Evolutionary conservation across 2,113 vertebrate species (phyloP), one percentile per base, ranked within the genome.

Genomic region (Crotalus horridus): DNA sequence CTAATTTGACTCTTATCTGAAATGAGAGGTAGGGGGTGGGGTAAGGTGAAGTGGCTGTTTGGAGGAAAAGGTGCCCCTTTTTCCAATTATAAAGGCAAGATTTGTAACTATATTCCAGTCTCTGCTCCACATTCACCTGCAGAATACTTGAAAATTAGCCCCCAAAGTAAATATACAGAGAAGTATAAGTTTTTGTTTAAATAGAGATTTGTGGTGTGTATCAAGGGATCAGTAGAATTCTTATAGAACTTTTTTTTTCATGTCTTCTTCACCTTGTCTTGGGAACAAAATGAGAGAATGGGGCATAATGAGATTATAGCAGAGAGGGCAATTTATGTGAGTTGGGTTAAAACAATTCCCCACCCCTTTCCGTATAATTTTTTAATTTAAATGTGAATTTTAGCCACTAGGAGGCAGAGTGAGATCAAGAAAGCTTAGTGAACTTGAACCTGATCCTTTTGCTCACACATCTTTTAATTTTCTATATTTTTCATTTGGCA

Each of bases 321-420:
- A 33, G 54, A 74, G 89, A 86, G 55, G 4, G 69, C 24, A 86
- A 85, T 55, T 3, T 90, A 89, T 54, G 58, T 24, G 64, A 74
- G 53, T 85, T 69, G 81, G 85, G 85, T 93, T 88, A 85, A 86
- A 90, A 90, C 85, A 53, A 69, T 91, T 74, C 24, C n/a, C 61
- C 46, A 12, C 24, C 24, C 24, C 3, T 48, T 54, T 56, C 11
- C 26, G 1, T 33, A 12, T 51, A 46, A 13, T 88, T 85, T 58
- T 48, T 69, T 29, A 24, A 24, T 54, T n/a, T 53, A 53, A 51
- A 95, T 95, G 97, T 96, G 87, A 90, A 93, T 85, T 94, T 95
- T 93, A 87, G 98, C 98, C 99, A 98, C 98, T 99, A 99, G 99
- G 98, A 98, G 98, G 99, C 99, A 99, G 98, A 98, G 96, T 97